Base-by-base conservation (phyloP, 2,888 invertebrate genomes). In the Pyralis farinalis region DNA sequence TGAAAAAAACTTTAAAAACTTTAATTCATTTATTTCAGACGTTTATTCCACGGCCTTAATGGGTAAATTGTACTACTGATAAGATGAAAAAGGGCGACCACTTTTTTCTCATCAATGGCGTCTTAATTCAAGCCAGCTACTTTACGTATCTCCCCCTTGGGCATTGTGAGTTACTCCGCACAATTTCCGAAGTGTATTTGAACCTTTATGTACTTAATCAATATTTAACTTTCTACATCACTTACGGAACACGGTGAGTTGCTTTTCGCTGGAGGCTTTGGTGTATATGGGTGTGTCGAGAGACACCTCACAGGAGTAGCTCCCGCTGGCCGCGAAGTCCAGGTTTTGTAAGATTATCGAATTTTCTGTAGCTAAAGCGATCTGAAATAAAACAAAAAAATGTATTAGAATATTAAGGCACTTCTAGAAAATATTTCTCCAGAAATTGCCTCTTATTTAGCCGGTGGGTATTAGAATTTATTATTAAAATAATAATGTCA, bases 221-320 rank as follows among this genome's bases (percentile, higher is more conserved):
- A 25, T 25, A 25, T 7, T 3, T n/a, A 25, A 8, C n/a, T 25
- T 25, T n/a, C 7, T 25, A 8, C 1, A 25, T 31, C 50, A 90
- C 93, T 91, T 78, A 94, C 94, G 93, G 81, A 94, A 94, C 49
- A 94, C 93, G 53, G 92, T 93, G 55, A 94, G 91, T 65, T 93
- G 92, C 71, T 92, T 92, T 62, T 90, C 91, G 43, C 91, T 90
- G 32, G 94, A 93, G 45, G 92, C 91, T 77, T 94, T 93, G 40
- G 93, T 93, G 85, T 91, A 94, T 75, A 94, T 94, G 48, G 94
- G 94, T 30, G 93, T 91, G 69, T 93, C 92, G 68, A 93, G 91
- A 41, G 94, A 93, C 25, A 95, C 94, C 62, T 93, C 92, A 69
- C 95, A 95, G 35, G 92, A 92, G 81, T 95, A 95, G 51, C 82